Percentiles rank a stretch among this genome's conserved stretches.
phyloP scores from a whole-genome alignment of 2,797 vertebrate species.

The Enteromius radiatus region DNA sequence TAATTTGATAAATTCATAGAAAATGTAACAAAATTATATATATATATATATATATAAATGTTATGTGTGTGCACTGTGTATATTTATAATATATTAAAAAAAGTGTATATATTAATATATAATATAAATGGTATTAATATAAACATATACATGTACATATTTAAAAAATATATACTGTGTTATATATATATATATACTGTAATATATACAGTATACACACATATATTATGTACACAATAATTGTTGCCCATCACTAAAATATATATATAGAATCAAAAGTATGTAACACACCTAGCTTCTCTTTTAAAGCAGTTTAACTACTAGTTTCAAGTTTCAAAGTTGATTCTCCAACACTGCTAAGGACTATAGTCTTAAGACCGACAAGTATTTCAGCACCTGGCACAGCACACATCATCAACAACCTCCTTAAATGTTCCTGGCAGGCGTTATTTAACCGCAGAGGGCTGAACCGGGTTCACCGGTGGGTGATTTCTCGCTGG shows the following conservation, averaged over 20 bases:
- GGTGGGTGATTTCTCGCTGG: neutral
- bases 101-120: no score
- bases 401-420: constrained; percentile 8
- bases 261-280: neutral
- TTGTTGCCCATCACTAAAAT: neutral
- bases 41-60: no score
- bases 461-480: constrained; percentile 8
- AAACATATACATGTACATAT: no score
- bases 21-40: no score
- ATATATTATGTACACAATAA: no score
- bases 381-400: constrained; percentile 29
- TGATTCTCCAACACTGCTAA: neutral
- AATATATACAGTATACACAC: neutral
- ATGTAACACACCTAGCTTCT: neutral
- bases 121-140: no score
- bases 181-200: neutral
- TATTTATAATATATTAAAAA: no score
- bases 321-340: constrained; percentile 1
- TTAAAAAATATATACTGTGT: no score
- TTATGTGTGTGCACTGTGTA: no score
- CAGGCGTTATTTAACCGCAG: constrained; percentile 11
- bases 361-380: neutral
- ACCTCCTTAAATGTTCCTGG: constrained; percentile 24
- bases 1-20: neutral
- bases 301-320: neutral